These are phyloP conservation scores for Motacilla alba DNA, from an alignment of 2,113 vertebrate genomes.

Conservation along the genomic window DNA sequence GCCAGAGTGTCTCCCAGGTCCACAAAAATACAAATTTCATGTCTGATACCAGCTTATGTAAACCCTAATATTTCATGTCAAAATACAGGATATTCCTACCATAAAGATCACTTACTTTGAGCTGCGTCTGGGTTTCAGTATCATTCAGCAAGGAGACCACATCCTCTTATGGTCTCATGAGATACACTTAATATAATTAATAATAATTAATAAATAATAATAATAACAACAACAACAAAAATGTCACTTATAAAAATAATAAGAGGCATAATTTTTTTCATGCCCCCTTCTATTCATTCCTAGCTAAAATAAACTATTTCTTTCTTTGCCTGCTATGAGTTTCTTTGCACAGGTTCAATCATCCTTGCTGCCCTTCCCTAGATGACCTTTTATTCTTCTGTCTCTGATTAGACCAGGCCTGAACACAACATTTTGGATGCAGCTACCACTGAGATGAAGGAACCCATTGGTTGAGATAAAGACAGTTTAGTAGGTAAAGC, in stretches of 20 bases:
- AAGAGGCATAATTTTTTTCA: background rate
- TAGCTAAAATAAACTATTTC: background rate
- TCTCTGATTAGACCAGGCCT: background rate
- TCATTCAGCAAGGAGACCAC: background rate
- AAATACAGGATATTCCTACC: background rate
- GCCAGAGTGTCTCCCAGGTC: background rate
- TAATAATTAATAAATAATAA: background rate
- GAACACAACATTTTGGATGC: background rate
- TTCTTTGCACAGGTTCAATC: background rate
- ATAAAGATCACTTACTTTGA: background rate
- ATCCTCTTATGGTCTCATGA: accelerated
- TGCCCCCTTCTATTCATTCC: background rate
- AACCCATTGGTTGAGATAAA: background rate
- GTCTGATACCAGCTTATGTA: background rate
- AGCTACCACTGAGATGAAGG: background rate
- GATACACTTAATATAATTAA: background rate
- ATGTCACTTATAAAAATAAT: background rate
- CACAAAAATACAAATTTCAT: background rate
- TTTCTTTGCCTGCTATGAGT: background rate
- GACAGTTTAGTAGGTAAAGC: background rate
- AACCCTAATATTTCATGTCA: background rate
- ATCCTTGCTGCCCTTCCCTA: background rate
- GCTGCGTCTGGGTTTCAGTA: background rate
- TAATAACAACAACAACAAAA: background rate
- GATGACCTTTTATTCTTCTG: background rate